Conservation (phyloP, 2,797 vertebrate genomes). For the Smutsia gigantea region DNA sequence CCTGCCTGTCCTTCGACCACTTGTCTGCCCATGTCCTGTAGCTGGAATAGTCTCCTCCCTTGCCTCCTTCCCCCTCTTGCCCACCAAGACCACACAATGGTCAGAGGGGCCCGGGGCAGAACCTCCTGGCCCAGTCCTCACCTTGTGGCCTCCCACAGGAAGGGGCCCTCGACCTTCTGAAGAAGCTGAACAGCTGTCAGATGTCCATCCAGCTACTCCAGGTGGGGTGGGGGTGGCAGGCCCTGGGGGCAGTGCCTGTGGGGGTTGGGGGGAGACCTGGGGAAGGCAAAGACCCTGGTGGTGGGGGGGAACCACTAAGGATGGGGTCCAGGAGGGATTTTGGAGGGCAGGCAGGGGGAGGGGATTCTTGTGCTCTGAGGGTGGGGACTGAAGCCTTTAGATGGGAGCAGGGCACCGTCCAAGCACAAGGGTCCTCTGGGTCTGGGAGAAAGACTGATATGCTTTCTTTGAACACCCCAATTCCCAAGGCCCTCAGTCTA, state of each 20-base stretch:
- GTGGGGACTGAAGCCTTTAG: neutral
- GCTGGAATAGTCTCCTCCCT: neutral
- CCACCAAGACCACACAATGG: neutral
- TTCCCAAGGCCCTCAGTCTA: neutral
- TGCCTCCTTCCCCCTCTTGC: neutral
- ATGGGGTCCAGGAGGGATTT: neutral
- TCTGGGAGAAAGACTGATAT: neutral
- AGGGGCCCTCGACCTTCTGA: slow-evolving; percentile 94
- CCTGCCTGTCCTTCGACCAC: neutral
- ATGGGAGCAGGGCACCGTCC: neutral
- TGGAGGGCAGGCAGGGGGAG: fast-evolving
- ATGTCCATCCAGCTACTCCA: slow-evolving; percentile 97
- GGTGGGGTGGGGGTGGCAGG: slow-evolving; percentile 84
- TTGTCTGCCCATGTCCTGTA: neutral
- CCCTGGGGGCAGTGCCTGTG: neutral
- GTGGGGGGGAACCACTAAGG: no score
- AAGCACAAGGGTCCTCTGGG: neutral
- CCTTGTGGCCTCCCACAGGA: slow-evolving; percentile 87
- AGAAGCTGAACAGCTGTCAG: slow-evolving; percentile 91
- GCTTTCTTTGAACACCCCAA: neutral
- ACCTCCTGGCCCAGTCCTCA: neutral
- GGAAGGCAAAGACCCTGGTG: neutral
- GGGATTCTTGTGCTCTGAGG: neutral
- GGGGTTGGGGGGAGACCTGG: neutral
- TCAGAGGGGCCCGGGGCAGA: neutral